These are phyloP conservation scores for Seira sanloemensis DNA, from an alignment of 2,888 invertebrate species.

Conservation along the genomic window DNA sequence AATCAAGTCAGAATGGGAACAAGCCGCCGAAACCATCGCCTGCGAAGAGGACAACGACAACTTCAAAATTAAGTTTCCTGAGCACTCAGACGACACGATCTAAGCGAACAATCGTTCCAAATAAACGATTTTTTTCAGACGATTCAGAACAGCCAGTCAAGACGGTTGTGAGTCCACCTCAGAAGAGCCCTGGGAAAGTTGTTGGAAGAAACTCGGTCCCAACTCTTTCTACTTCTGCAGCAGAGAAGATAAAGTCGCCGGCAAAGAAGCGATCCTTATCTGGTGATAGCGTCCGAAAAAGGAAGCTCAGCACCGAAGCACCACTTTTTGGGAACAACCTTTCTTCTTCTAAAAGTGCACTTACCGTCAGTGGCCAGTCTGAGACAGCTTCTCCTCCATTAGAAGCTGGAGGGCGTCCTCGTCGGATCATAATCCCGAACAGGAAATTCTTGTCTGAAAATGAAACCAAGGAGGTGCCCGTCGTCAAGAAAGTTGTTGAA, in stretches of 20 bases:
- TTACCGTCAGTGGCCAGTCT: neutral
- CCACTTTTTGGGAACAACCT: neutral
- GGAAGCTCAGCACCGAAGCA: neutral
- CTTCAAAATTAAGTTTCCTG: slow-evolving; percentile 29
- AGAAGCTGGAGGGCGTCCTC: slow-evolving; percentile 24
- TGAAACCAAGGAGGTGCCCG: neutral
- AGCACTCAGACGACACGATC: slow-evolving; percentile 40
- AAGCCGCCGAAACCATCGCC: neutral
- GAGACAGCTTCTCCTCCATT: neutral
- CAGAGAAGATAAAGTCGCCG: neutral
- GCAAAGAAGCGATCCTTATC: slow-evolving; percentile 17
- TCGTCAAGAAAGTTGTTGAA: slow-evolving; percentile 8
- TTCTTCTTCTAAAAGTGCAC: neutral
- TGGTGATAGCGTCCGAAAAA: neutral
- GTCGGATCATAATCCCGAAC: slow-evolving; percentile 55
- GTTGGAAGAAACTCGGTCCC: neutral
- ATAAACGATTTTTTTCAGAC: slow-evolving; percentile 48
- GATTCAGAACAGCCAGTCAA: neutral
- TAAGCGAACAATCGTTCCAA: slow-evolving; percentile 50
- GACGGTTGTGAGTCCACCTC: neutral
- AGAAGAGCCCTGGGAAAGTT: neutral
- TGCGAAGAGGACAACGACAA: neutral
- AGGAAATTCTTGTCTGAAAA: slow-evolving; percentile 38
- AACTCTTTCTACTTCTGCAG: neutral
- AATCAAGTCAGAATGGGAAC: too few species aligned